Evolutionary conservation across 2,113 vertebrate species (phyloP).

Genomic region (Bos indicus): DNA sequence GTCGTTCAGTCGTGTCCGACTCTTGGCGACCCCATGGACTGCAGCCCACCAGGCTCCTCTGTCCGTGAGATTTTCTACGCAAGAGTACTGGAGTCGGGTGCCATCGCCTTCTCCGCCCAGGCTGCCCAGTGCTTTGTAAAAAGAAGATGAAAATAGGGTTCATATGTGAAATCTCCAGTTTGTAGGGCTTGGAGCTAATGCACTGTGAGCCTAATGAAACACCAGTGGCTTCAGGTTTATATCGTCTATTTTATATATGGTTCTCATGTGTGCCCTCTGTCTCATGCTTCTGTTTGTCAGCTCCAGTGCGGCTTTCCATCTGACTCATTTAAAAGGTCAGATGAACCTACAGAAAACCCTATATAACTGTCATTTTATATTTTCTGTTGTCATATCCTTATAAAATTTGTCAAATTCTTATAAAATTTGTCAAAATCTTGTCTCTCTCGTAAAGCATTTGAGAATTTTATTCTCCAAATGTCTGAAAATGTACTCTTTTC

Average conservation of each 20-base stretch:
- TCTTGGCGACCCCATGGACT: too few species aligned
- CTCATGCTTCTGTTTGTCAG: background rate
- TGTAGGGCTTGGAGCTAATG: constrained; percentile 14
- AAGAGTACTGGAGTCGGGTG: too few species aligned
- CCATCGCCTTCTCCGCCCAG: background rate
- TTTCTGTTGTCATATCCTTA: background rate
- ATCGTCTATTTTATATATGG: background rate
- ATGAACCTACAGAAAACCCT: background rate
- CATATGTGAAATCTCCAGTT: background rate
- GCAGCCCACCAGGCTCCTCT: too few species aligned
- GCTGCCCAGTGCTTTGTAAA: constrained; percentile 8
- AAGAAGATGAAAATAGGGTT: constrained; percentile 38
- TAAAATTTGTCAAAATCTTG: background rate
- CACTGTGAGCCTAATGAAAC: constrained; percentile 19
- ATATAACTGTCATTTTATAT: background rate
- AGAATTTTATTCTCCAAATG: background rate
- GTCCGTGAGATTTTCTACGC: too few species aligned
- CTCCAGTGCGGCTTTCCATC: background rate
- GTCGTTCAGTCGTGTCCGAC: too few species aligned
- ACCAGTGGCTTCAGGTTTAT: background rate
- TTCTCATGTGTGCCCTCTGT: background rate
- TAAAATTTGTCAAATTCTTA: background rate
- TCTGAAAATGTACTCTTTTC: background rate
- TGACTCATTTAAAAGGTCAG: background rate
- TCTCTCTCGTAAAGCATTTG: background rate